Evolutionary conservation across 2,888 invertebrate species (phyloP), one percentile per base, ranked within the genome.

Genomic region (Cecidostiba fungosa): DNA sequence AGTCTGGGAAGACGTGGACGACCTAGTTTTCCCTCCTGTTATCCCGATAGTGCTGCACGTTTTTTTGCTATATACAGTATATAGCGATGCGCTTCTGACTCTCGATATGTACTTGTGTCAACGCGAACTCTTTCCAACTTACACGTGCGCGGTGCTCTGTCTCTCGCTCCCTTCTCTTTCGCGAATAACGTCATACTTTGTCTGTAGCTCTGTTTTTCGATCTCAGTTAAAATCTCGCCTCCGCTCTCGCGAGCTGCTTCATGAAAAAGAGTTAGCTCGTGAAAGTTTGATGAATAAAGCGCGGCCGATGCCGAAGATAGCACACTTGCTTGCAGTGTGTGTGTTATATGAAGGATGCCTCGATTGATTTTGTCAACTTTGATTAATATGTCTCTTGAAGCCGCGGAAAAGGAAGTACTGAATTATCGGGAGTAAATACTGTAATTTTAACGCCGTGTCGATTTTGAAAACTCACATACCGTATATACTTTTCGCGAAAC

Each of bases 11-110:
- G 47, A 19, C 66, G 91, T 90, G 90, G 89, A 80, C 74, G 91
- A 90, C 90, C 90, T 87, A 91, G 87, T 90, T 91, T 88, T 85
- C 69, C 66, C 29, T n/a, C 23, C 85, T 10, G 59, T 36, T 76
- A 26, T 54, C 29, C 59, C 76, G 36, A 23, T 70, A 16, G 72
- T 79, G 62, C 72, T 36, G 78, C 54, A n/a, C n/a, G n/a, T 23
- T n/a, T n/a, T 59, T 59, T 19, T 72, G 80, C 84, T 69, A 59
- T 62, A 10, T 72, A 76, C 50, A 80, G 80, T 80, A 83, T 84
- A 85, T 85, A 74, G 77, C 70, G 23, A 23, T 12, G 3, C n/a
- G 23, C 8, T 43, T 43, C 26, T 14, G 39, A 59, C 43, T 23
- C 23, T 29, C 39, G 50, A 50, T 76, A 54, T 6, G n/a, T 77